Base-by-base conservation (phyloP, 92 coral and sea anemone species). In the Scolanthus callimorphus region DNA sequence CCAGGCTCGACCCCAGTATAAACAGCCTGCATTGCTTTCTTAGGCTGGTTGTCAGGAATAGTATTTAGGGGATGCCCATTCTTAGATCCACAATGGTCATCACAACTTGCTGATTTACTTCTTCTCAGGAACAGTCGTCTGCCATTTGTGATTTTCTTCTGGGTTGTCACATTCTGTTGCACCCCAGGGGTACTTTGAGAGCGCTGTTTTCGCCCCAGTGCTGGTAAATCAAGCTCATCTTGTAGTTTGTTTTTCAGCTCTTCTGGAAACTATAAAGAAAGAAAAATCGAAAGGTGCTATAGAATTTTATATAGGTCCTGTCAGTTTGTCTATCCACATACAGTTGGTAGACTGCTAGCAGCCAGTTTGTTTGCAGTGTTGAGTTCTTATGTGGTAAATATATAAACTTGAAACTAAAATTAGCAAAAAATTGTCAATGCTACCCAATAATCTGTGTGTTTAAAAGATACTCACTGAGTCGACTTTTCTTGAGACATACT, bases 391-490 rank as follows among this genome's bases (percentile, higher is more conserved):
- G n/a, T n/a, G n/a, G n/a, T n/a, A n/a, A n/a, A n/a, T n/a, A n/a
- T n/a, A n/a, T n/a, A n/a, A n/a, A n/a, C n/a, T n/a, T n/a, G n/a
- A 34, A 34, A 34, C 41, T 34, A 34, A 6, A 15, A 6, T 15
- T 6, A 34, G 9, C 54, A 48, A 48, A 48, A 48, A 48, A 4
- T 15, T 48, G 11, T 15, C 9, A 48, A 4, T 48, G 8, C 54
- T n/a, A n/a, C n/a, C n/a, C n/a, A n/a, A n/a, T n/a, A n/a, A n/a
- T n/a, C n/a, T n/a, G n/a, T n/a, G n/a, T n/a, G n/a, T n/a, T n/a
- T n/a, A n/a, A n/a, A n/a, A n/a, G n/a, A n/a, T n/a, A n/a, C n/a
- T 27, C 63, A 92, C 98, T 75, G 78, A 63, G 27, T 78, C 64
- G 4, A 92, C 71, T 30, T 79, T 73, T 31, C 53, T 57, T 22